Evolutionary conservation across 2,113 vertebrate genomes (phyloP).

Genomic region (Mobula birostris): DNA sequence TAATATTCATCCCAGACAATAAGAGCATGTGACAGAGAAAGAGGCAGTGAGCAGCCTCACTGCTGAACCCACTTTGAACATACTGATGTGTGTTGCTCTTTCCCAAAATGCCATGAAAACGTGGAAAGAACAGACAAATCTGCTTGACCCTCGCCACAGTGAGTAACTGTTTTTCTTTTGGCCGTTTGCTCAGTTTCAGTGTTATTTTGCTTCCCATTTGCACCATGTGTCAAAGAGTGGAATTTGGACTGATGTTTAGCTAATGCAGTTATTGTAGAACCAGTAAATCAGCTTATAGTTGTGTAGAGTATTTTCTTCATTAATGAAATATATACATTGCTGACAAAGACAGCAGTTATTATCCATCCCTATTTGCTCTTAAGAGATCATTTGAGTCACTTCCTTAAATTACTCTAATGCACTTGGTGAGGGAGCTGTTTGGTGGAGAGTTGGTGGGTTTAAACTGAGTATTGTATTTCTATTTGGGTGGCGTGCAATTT

Average conservation of each 20-base stretch:
- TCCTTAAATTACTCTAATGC: too few relatives aligned
- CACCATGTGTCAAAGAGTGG: neutral
- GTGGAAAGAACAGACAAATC: neutral
- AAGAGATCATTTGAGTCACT: too few relatives aligned
- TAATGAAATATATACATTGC: too few relatives aligned
- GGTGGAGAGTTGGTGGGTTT: too few relatives aligned
- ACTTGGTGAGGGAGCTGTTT: too few relatives aligned
- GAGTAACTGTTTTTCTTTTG: neutral
- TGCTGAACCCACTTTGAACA: neutral
- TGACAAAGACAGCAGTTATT: too few relatives aligned
- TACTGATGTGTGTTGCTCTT: neutral
- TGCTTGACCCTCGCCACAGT: neutral
- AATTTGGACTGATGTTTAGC: neutral
- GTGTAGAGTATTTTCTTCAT: neutral
- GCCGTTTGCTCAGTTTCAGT: neutral
- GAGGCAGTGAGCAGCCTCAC: constrained; percentile 10
- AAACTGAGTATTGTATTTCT: too few relatives aligned
- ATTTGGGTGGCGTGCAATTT: too few relatives aligned
- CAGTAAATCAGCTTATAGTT: neutral
- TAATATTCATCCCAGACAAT: neutral
- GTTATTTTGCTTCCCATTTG: neutral
- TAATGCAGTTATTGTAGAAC: neutral
- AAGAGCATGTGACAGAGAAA: neutral
- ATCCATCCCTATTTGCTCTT: too few relatives aligned
- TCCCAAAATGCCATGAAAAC: neutral